Evolutionary conservation across 2,888 invertebrate genomes (phyloP), one percentile per base, ranked within the genome.

Genomic region (Flexamia atlantica): DNA sequence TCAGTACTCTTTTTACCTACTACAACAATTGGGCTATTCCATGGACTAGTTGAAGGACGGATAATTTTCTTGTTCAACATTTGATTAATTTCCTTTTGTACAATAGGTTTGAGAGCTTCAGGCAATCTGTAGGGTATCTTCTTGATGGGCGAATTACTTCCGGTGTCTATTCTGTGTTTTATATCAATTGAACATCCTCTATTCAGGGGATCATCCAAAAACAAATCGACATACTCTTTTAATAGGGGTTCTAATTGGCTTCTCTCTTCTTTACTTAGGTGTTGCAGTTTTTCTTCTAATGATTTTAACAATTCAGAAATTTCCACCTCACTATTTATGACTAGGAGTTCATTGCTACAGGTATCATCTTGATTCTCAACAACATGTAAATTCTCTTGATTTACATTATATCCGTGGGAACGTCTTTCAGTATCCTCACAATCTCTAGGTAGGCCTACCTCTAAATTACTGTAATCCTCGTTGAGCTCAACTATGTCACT

Each of bases 101-200:
- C 7, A 46, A 46, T 12, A 2, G 7, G 46, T 46, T 17, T 46
- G 7, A 7, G 36, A 7, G 36, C 4, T 20, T 74, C 42, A 1
- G 72, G 72, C 2, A 74, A 40, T n/a, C 42, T 74, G 25, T 42
- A 42, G 5, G 72, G 72, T 42, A 23, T 74, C 42, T 74, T 74
- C 23, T 74, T 74, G 2, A 74, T 74, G 4, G 72, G 72, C 17
- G 72, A 23, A 23, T 74, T 30, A 68, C 32, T 30, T 5, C 36
- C 68, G 3, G 72, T 40, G 9, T 74, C 42, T 5, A 74, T 74
- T 14, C 3, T 42, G 42, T 74, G 72, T 12, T 1, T 74, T 7
- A 74, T 42, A 4, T n/a, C 42, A 20, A 12, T n/a, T 12, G 72
- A 42, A n/a, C 72, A 42, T 40, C 72, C 72, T 23, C 72, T n/a